Evolutionary conservation across 2,888 invertebrate species (phyloP).

Genomic region (Panopea generosa): DNA sequence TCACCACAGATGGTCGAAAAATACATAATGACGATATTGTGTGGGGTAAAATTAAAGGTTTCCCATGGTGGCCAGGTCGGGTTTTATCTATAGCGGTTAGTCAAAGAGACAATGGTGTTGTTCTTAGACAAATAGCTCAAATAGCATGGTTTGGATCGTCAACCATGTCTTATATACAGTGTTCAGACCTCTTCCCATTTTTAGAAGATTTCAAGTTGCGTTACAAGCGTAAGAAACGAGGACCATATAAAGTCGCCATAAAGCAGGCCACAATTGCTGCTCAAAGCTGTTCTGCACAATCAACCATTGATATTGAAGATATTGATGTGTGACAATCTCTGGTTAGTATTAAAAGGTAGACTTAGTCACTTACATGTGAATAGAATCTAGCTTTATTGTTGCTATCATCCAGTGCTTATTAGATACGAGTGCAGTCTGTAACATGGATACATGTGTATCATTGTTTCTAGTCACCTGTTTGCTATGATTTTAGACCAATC

Average conservation of each 20-base stretch:
- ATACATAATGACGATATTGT: conserved; percentile 90
- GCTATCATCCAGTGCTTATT: too few relatives aligned
- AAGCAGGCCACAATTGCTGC: conserved; percentile 92
- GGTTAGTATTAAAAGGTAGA: neutral
- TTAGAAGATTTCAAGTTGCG: conserved; percentile 93
- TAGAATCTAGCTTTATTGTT: too few relatives aligned
- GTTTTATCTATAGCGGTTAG: conserved; percentile 88
- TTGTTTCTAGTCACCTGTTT: too few relatives aligned
- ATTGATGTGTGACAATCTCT: conserved; percentile 61
- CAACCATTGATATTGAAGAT: conserved; percentile 64
- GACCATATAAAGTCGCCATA: conserved; percentile 94
- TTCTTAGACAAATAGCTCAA: conserved; percentile 89
- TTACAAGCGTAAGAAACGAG: conserved; percentile 93
- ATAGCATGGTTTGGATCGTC: conserved; percentile 94
- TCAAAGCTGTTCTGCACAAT: conserved; percentile 79
- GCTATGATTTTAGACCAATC: too few relatives aligned
- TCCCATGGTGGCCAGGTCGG: conserved; percentile 95
- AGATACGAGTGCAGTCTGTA: too few relatives aligned
- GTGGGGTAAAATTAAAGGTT: conserved; percentile 95
- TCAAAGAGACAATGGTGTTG: conserved; percentile 86
- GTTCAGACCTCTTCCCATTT: conserved; percentile 92
- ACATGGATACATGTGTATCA: too few relatives aligned
- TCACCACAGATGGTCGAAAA: conserved; percentile 80
- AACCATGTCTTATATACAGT: conserved; percentile 92
- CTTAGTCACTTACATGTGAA: too few relatives aligned